These are phyloP conservation scores for Misgurnus mizolepis DNA, from an alignment of 2,113 vertebrate species.

Conservation along the genomic window DNA sequence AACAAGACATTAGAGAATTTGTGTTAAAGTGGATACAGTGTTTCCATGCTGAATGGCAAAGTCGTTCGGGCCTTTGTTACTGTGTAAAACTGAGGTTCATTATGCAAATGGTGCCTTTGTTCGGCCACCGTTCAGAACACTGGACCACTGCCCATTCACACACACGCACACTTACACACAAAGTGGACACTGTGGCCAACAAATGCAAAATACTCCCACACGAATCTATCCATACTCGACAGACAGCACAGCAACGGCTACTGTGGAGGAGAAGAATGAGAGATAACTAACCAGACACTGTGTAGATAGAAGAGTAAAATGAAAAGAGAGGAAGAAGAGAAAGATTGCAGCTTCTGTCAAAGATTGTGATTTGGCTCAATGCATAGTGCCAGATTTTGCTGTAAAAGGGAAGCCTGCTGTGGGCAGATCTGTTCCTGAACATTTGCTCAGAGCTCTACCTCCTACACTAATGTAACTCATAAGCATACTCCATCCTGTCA, in stretches of 20 bases:
- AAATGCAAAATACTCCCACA: slow-evolving; percentile 48
- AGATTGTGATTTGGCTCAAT: slow-evolving; percentile 30
- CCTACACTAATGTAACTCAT: slow-evolving; percentile 43
- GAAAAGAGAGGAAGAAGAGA: slow-evolving; percentile 7
- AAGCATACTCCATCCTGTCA: slow-evolving; percentile 24
- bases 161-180: slow-evolving; percentile 11
- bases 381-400: slow-evolving; percentile 27
- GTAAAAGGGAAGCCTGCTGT: slow-evolving; percentile 48
- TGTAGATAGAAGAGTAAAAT: slow-evolving; percentile 14
- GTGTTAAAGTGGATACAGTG: slow-evolving; percentile 37
- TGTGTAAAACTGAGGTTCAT: slow-evolving; percentile 32
- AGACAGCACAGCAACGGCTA: slow-evolving; percentile 6
- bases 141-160: slow-evolving; percentile 44
- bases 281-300: slow-evolving; percentile 43
- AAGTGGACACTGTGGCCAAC: slow-evolving; percentile 47
- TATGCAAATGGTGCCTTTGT: slow-evolving; percentile 45
- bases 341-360: slow-evolving; percentile 35
- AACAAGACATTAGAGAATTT: slow-evolving; percentile 41
- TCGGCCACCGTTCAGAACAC: slow-evolving; percentile 10
- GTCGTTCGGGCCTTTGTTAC: slow-evolving; percentile 34
- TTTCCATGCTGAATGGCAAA: slow-evolving; percentile 43
- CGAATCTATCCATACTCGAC: slow-evolving; percentile 26
- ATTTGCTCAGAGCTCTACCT: slow-evolving; percentile 49
- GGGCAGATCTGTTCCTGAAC: slow-evolving; percentile 54
- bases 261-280: slow-evolving; percentile 7